A percentile compares a stretch with the other conserved stretches of the same genome.
Conservation (phyloP, 1,140 invertebrate species). For the Aphidius gifuensis region DNA sequence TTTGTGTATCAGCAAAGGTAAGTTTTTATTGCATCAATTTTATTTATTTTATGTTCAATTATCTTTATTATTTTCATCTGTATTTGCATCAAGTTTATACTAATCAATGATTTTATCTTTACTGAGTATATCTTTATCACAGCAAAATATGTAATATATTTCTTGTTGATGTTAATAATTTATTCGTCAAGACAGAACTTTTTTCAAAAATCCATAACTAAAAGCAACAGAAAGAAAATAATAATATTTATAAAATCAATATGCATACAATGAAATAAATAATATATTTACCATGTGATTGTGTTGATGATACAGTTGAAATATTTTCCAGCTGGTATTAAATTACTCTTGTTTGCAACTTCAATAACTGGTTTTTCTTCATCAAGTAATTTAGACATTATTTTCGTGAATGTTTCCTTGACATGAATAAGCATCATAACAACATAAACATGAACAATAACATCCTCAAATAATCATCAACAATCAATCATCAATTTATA, state of each 20-base stretch:
- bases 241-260: slow-evolving; percentile 14
- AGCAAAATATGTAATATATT: no score
- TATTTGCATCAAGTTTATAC: no score
- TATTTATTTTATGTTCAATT: no score
- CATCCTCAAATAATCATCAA: slow-evolving; percentile 60
- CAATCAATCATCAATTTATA: slow-evolving; percentile 6
- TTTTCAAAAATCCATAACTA: slow-evolving; percentile 60
- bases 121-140: no score
- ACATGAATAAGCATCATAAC: slow-evolving; percentile 73
- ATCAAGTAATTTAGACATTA: slow-evolving; percentile 50
- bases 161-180: no score
- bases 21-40: no score
- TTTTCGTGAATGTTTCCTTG: slow-evolving; percentile 61
- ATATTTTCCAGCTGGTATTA: slow-evolving; percentile 42
- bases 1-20: no score
- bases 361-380: slow-evolving; percentile 63
- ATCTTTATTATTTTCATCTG: no score
- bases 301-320: slow-evolving; percentile 56
- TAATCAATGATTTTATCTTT: no score
- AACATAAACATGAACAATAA: slow-evolving; percentile 80
- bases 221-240: slow-evolving; percentile 31
- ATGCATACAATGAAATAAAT: slow-evolving; percentile 11
- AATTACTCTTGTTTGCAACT: slow-evolving; percentile 82
- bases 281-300: slow-evolving; percentile 48
- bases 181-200: slow-evolving; percentile 60